Base-by-base conservation (phyloP, 2,113 vertebrate species). In the Lagopus leucura region DNA sequence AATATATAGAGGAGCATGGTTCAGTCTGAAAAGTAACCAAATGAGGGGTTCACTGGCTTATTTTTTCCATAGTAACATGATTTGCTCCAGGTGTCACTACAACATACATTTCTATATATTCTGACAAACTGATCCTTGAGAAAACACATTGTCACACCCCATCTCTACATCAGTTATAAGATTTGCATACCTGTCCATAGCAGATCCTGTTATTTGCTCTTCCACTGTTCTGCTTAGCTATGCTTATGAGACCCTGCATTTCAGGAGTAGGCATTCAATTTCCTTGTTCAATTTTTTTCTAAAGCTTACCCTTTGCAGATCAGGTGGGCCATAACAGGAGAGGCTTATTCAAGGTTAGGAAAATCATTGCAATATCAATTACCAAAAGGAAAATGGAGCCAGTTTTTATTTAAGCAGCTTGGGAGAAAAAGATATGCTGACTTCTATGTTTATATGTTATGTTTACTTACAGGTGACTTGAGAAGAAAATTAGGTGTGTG, bases 301-400 rank as follows among this genome's bases (percentile, higher is more conserved):
- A 11, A 73, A 54, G 10, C 32, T 86, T 36, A 19, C 15, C 36
- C 55, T 86, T 67, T 47, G 7, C 16, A 90, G 64, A 47, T 2
- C 27, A 80, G 8, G 8, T 34, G 66, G 45, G 4, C 13, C 83
- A 81, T 74, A 77, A 60, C 10, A 21, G 45, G 34, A 12, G 69
- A 50, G 11, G 32, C 12, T 83, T 67, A 36, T 50, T 88, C 55
- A 80, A 57, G 32, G 30, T 86, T 78, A 88, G 67, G 60, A 89
- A 90, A 89, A 64, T 80, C 2, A 60, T 21, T 86, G 13, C 61
- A 50, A 5, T 60, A 71, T 81, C 60, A 86, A 80, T 91, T 83
- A 92, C 74, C 47, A 47, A 86, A 93, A 76, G 64, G 79, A 87
- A 57, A 93, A 82, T 18, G 34, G 84, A 89, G 7, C 4, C 34